Percentiles rank a stretch among this genome's conserved stretches.
Conservation (phyloP, 1,140 invertebrate species). For the Hesperophylax magnus region DNA sequence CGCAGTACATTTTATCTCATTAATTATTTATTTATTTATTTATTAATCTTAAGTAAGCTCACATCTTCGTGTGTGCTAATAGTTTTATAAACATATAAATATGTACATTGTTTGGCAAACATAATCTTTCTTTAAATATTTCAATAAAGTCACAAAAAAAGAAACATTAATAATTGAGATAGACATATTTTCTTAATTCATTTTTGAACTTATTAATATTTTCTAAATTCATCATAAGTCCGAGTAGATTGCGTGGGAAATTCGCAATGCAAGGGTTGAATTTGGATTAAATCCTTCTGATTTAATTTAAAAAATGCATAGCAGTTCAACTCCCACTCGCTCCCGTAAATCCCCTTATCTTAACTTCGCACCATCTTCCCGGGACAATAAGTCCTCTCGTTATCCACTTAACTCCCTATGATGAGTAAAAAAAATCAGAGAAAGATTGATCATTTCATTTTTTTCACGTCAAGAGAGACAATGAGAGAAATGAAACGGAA, state of each 20-base stretch:
- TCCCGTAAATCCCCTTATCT: conserved; percentile 49
- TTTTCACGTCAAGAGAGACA: conserved; percentile 58
- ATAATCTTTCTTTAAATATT: too few species aligned
- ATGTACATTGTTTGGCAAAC: too few species aligned
- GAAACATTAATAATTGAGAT: too few species aligned
- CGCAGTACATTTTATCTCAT: too few species aligned
- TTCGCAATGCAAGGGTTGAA: neutral
- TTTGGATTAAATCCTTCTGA: neutral
- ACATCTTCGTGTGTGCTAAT: too few species aligned
- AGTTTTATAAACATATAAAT: too few species aligned
- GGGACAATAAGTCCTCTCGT: conserved; percentile 47
- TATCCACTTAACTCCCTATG: conserved; percentile 57
- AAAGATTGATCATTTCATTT: conserved; percentile 57
- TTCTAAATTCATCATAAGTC: too few species aligned
- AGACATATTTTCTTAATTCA: too few species aligned
- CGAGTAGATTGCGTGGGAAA: neutral
- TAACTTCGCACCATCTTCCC: conserved; percentile 46
- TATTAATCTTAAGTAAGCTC: too few species aligned
- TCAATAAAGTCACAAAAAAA: too few species aligned
- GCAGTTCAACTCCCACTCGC: conserved; percentile 30
- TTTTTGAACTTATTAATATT: too few species aligned
- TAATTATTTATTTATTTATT: too few species aligned
- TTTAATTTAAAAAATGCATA: conserved; percentile 46
- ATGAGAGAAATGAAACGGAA: conserved; percentile 51
- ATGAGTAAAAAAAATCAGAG: conserved; percentile 54